Base-by-base conservation (phyloP, 2,797 vertebrate genomes). In the Chrosomus eos region DNA sequence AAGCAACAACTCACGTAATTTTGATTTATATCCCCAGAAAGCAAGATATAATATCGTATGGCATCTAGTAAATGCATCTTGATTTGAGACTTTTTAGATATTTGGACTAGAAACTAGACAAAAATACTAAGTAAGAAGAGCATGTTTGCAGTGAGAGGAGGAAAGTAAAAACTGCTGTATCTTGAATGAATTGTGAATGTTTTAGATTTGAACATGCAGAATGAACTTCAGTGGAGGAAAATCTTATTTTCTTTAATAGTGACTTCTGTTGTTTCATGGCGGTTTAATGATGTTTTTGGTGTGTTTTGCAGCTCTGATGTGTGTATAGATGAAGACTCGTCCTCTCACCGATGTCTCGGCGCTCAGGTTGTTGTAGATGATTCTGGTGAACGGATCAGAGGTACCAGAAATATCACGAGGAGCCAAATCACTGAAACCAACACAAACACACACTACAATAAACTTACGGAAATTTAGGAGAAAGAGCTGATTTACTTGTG, bases 361-460 rank as follows among this genome's bases (percentile, higher is more conserved):
- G 7, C 94, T 96, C 90, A 93, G 96, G 91, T 94, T 95, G 36
- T 97, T 97, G 94, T 96, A 97, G 23, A 96, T 94, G 81, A 97
- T 93, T 62, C 95, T 94, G 6, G 95, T 94, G 3, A 98, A 98
- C 0, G 97, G 97, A 92, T 98, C 98, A 0, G 97, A 98, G 0
- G 97, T 96, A 68, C 98, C 97, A 0, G 95, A 96, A 86, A 95
- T 93, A 88, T 98, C 97, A 73, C 96, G 93, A 0, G 97, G 96
- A 18, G 96, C 96, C 92, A 98, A 92, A 91, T 97, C 97, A 91
- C 97, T 98, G 92, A 26, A 91, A 10, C 66, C 74, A 51, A 90
- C 33, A 83, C 83, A 87, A 85, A 82, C 87, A 58, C 67, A 73
- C 71, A 81, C 51, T 55, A 43, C 45, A 26, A 7, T n/a, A 2